phyloP scores from a whole-genome alignment of 2,113 vertebrate species.

The Trinectes maculatus region DNA sequence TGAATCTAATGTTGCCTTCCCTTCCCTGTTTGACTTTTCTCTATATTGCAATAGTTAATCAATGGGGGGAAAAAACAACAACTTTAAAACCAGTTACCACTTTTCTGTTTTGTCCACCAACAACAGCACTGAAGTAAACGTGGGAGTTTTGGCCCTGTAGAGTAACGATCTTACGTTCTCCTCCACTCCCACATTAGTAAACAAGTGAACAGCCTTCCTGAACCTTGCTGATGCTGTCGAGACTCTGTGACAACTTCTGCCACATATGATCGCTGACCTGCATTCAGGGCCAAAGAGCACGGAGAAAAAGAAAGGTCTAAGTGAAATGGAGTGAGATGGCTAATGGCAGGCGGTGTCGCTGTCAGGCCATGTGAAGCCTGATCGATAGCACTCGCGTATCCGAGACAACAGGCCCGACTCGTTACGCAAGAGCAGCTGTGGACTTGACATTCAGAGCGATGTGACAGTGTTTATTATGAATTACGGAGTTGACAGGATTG shows the following conservation, averaged over 20 bases:
- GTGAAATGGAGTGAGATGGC: conserved; percentile 15
- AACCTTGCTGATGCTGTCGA: background rate
- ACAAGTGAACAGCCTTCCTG: background rate
- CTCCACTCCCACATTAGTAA: background rate
- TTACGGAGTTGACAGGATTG: background rate
- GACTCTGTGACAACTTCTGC: conserved; percentile 20
- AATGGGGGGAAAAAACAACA: no score
- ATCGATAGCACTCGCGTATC: conserved; percentile 19
- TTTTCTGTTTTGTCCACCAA: background rate
- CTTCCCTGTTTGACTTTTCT: background rate
- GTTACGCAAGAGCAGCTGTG: conserved; percentile 8
- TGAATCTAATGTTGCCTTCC: no score
- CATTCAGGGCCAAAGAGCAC: background rate
- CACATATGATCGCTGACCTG: conserved; percentile 24
- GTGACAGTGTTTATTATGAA: conserved; percentile 3
- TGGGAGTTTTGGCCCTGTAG: background rate
- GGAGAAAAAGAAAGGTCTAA: conserved; percentile 1
- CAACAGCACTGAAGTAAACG: background rate
- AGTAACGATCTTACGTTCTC: background rate
- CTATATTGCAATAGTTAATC: background rate
- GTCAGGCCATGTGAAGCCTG: conserved; percentile 15
- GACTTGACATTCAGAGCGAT: conserved; percentile 18
- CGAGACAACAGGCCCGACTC: conserved; percentile 15
- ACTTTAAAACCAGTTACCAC: no score
- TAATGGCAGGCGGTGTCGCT: background rate